Base-by-base conservation (phyloP, 2,113 vertebrate species). In the Poeciliopsis occidentalis region DNA sequence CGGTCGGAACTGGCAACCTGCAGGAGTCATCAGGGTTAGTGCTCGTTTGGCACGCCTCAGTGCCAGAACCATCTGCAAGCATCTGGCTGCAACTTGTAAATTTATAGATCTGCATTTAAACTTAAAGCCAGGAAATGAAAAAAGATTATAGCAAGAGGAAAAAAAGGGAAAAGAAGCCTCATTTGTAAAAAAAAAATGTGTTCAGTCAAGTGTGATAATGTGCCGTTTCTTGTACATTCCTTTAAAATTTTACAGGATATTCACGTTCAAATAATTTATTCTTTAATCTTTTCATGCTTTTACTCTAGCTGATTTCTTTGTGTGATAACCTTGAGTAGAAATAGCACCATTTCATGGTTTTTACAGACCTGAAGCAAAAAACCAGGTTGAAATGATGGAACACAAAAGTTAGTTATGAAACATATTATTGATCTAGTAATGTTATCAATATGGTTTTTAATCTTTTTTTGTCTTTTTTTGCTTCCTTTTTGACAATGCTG, bases 11-110 rank as follows among this genome's bases (percentile, higher is more conserved):
- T 89, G 89, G 88, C 88, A 88, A 87, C 85, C 87, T 70, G 63
- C 84, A 75, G 87, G 83, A 92, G 87, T 92, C 92, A 92, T 93
- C 91, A 91, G 91, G 91, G 92, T 93, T 92, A 92, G 92, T 93
- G 92, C 84, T 88, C 88, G 68, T 76, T 80, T 92, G 91, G 92
- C 92, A 85, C 65, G n/a, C 47, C 67, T 63, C 67, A 15, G 67
- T 83, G 86, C 85, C 86, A 87, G 74, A 76, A 78, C 73, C 72
- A 69, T 90, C 84, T 63, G 60, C 71, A 78, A 79, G 79, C 71
- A 84, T 82, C 78, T 69, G 78, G 72, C 78, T 39, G 65, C 32
- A 83, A 78, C 83, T 80, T 70, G 61, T 85, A 81, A 78, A 88
- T 89, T 77, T 88, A 86, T 84, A 80, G 82, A 82, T 86, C 83